A percentile compares a stretch with the other conserved stretches of the same genome.
Conservation (phyloP, 2,888 invertebrate genomes). For the Marasmarcha lunaedactyla region DNA sequence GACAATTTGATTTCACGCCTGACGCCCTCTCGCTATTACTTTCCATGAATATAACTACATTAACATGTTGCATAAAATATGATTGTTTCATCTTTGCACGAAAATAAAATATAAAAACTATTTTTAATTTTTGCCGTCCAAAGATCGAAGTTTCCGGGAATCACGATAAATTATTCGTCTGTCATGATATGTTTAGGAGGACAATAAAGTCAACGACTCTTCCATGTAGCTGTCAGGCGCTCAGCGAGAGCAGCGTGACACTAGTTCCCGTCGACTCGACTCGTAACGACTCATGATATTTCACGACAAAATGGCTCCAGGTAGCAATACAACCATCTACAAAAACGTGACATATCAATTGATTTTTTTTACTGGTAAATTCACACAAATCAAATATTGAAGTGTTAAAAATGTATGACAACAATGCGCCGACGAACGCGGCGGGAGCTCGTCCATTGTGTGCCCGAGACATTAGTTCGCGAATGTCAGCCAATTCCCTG, state of each 20-base stretch:
- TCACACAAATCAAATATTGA: constrained; percentile 67
- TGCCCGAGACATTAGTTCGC: constrained; percentile 57
- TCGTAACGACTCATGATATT: not conserved
- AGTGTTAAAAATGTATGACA: constrained; percentile 59
- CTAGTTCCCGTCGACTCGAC: constrained; percentile 29
- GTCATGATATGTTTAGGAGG: constrained; percentile 34
- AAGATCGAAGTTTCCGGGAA: constrained; percentile 34
- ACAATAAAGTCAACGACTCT: constrained; percentile 52
- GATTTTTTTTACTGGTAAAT: constrained; percentile 51
- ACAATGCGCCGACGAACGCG: constrained; percentile 50
- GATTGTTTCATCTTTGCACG: no score
- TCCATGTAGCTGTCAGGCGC: constrained; percentile 43
- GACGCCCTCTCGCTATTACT: constrained; percentile 24
- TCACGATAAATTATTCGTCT: constrained; percentile 35
- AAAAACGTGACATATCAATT: constrained; percentile 66
- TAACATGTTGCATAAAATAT: no score
- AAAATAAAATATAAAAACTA: no score
- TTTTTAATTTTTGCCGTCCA: no score
- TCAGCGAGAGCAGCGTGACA: constrained; percentile 33
- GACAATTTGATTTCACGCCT: constrained; percentile 67
- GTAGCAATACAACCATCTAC: constrained; percentile 63
- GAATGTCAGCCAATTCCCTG: constrained; percentile 42
- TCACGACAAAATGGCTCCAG: constrained; percentile 26
- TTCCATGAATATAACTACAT: constrained; percentile 12
- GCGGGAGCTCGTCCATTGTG: constrained; percentile 49